Base-by-base conservation (phyloP, 2,888 invertebrate genomes). In the Morinoia aosen region DNA sequence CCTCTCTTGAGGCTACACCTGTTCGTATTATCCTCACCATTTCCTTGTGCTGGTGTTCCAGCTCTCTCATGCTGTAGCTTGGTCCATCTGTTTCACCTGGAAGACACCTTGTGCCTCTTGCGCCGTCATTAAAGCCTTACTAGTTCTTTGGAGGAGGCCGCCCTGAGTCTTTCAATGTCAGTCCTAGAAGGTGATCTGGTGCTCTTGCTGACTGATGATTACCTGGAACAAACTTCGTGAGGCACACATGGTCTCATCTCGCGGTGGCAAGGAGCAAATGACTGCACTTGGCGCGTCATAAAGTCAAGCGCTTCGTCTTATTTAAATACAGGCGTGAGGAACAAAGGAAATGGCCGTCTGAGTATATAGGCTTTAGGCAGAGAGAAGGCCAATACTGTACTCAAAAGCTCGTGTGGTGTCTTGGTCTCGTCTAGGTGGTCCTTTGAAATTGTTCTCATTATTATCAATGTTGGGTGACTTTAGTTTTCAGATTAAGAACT, bases 161-260 rank as follows among this genome's bases (percentile, higher is more conserved):
- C 93, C 57, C 57, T 25, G 57, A 93, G 93, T 93, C 93, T 93
- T 93, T 93, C 93, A 93, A 93, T 93, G 93, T 93, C 93, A 93
- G 93, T 93, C 93, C 93, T 93, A 48, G 93, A 93, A 93, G 93
- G 93, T 93, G 93, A 93, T 93, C 93, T 93, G 93, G 93, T 93
- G 93, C 93, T 93, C 93, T 93, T 93, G 93, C 93, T 93, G 93
- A 93, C 57, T 93, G 93, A 93, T 93, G 93, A 93, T 93, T 93
- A 93, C 93, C 93, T 93, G 93, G 93, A 93, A 93, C 93, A 93
- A 93, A 93, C 93, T 93, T 57, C 93, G 93, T 93, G 93, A 93
- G 93, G 93, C 93, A 57, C 93, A 93, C 93, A 93, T 93, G 93
- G 93, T 93, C 93, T 93, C 93, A 93, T 93, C 93, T 57, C 57